Base-by-base conservation (phyloP, 2,797 vertebrate genomes). In the Melanitta fusca region DNA sequence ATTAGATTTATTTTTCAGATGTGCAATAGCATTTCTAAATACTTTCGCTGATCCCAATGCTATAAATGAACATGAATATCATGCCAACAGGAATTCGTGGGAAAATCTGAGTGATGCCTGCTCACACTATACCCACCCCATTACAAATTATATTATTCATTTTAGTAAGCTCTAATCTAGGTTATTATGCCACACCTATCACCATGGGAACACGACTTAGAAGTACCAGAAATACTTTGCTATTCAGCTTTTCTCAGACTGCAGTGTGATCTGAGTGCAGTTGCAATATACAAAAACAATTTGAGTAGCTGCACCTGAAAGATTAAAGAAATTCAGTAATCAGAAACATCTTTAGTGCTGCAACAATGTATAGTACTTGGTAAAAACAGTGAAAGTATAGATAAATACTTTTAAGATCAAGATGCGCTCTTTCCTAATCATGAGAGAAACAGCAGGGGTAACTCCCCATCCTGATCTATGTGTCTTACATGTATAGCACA, bases 101-200 rank as follows among this genome's bases (percentile, higher is more conserved):
- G 96, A 97, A 97, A 93, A 85, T 72, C 0, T 65, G 58, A 85
- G 54, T 39, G 88, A 65, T 4, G 66, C 83, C 71, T 88, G 81
- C 68, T 93, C 80, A 74, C 34, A 45, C 74, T 62, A 20, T 93
- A 89, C 89, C 81, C 74, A 73, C 66, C 84, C 95, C 85, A 78
- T 88, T 34, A 72, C 47, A 79, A 74, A 53, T 73, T 88, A 88
- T 80, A 94, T 96, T 96, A 95, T 92, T 83, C 75, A 32, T 79
- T 92, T 85, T 61, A 91, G 47, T 65, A 79, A 72, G 0, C 60
- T 77, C 91, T 93, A 89, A 93, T 95, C 93, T 93, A 78, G 85
- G 88, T 96, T 97, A 90, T 89, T 96, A 75, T 64, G 57, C 94
- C 96, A 97, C 95, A 93, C 96, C 95, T 84, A 91, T 92, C 79